phyloP scores from a whole-genome alignment of 2,113 vertebrate species.

The Zeus faber region DNA sequence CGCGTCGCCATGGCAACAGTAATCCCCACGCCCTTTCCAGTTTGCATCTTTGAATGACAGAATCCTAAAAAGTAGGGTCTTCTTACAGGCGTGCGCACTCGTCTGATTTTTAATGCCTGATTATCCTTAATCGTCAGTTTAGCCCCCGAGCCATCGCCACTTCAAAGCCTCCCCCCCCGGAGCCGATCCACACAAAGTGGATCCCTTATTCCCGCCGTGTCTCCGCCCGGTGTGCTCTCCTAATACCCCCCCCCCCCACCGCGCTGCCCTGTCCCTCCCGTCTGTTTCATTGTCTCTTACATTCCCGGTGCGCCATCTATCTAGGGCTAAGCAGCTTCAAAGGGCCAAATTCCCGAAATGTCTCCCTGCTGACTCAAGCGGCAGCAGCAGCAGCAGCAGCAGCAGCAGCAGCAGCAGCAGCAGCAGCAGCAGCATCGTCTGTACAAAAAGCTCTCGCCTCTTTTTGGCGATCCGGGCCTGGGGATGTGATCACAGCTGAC shows the following conservation, averaged over 20 bases:
- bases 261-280: background rate
- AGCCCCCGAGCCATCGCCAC: no score
- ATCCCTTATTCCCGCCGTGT: slow-evolving; percentile 16
- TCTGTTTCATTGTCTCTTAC: background rate
- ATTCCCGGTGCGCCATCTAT: slow-evolving; percentile 18
- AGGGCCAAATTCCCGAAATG: slow-evolving; percentile 14
- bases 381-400: slow-evolving; percentile 6
- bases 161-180: slow-evolving; percentile 10
- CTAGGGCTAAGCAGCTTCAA: slow-evolving; percentile 24
- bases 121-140: no score
- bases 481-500: slow-evolving; percentile 8
- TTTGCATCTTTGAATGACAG: no score
- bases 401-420: no score
- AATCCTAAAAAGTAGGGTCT: no score
- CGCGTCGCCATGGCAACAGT: slow-evolving; percentile 56
- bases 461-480: background rate
- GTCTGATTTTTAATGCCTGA: no score
- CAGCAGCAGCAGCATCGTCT: no score
- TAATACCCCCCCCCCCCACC: background rate
- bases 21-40: slow-evolving; percentile 42
- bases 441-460: background rate
- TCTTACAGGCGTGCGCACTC: no score
- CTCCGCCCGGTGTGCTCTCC: background rate
- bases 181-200: no score
- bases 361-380: slow-evolving; percentile 7